phyloP scores from a whole-genome alignment of 53 echinoderm and acorn worm species.

The Echinometra lucunter region DNA sequence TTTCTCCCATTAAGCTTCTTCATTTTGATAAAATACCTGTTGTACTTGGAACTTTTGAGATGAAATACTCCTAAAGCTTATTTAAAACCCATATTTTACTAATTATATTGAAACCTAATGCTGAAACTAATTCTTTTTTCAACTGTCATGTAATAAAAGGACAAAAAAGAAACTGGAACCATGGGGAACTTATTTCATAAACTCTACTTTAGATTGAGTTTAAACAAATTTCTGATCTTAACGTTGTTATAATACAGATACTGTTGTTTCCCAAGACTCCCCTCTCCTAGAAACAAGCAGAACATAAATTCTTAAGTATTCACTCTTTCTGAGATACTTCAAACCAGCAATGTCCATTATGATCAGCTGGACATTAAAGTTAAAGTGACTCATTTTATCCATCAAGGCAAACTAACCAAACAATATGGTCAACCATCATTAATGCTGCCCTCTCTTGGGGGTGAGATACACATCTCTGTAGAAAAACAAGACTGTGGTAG shows the following conservation, averaged over 20 bases:
- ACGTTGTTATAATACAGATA: not conserved
- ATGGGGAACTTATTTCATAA: no score
- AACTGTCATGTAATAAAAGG: no score
- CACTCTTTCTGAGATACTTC: not conserved
- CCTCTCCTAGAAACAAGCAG: not conserved
- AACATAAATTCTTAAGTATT: not conserved
- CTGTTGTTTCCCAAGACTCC: not conserved
- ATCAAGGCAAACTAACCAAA: not conserved
- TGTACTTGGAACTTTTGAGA: not conserved
- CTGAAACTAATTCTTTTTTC: no score
- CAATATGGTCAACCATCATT: not conserved
- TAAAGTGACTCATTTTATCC: not conserved
- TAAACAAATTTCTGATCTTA: no score
- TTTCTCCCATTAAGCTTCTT: no score
- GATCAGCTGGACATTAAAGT: not conserved
- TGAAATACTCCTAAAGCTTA: no score
- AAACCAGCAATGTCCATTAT: not conserved
- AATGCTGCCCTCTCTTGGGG: constrained; percentile 20
- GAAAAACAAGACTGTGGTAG: not conserved
- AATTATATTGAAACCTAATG: no score
- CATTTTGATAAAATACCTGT: no score
- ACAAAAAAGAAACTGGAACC: no score
- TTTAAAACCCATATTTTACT: no score
- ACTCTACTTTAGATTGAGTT: no score
- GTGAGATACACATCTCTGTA: not conserved